Base-by-base conservation (phyloP, 2,888 invertebrate species). In the Sphinx pinastri region DNA sequence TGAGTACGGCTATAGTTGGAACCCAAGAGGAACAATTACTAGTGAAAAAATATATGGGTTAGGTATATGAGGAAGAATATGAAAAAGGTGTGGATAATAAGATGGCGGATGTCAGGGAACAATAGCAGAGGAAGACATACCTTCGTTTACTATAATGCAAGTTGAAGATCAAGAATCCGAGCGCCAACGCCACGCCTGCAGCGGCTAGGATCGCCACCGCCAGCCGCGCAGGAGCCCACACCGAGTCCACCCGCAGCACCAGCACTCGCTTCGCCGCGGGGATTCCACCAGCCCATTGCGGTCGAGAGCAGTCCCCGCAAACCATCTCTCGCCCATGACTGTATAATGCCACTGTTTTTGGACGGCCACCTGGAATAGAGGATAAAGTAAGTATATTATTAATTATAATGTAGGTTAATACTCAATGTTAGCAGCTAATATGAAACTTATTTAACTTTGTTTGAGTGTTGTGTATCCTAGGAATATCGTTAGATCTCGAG, bases 81-180 rank as follows among this genome's bases (percentile, higher is more conserved):
- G 25, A 25, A 25, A 25, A 25, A 25, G 25, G 25, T 25, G 25
- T 25, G 25, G 25, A 2, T 25, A 25, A n/a, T n/a, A 25, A 25
- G 25, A 25, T 25, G 25, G 2, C 25, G 25, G 25, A 25, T 25
- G 25, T 25, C 25, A 2, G 25, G 25, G 25, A 25, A 2, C 25
- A 25, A 25, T 25, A 25, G 25, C 25, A 25, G 25, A 25, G 25
- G 16, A 49, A 10, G 52, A 49, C 1, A 55, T 91, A 97, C 97
- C 97, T 97, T 84, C 97, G 95, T 85, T 96, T 96, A 75, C 97
- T 95, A 85, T 97, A 97, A 88, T 97, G 97, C 76, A 98, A 93
- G 90, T 98, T 98, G 86, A 98, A 97, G 69, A 96, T 96, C 74
- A 98, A 92, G 84, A 98, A 98, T 7, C 96, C 95, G 31, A 97